These are phyloP conservation scores for Priocnemis perturbator DNA, from an alignment of 2,888 invertebrate species.

Conservation along the genomic window DNA sequence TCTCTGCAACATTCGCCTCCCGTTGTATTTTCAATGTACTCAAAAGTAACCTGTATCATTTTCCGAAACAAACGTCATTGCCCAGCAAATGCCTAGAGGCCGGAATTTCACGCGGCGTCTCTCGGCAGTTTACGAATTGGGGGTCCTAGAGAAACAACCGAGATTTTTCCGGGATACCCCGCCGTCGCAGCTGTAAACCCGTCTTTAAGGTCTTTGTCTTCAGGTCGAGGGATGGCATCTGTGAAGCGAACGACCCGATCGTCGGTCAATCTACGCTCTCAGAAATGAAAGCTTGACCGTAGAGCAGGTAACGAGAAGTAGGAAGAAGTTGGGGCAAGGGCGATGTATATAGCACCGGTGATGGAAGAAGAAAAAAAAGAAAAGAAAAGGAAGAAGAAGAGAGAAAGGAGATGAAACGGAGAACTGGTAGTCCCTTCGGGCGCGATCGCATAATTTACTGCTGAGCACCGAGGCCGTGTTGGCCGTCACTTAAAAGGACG, in stretches of 20 bases:
- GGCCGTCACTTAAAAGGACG: slow-evolving; percentile 36
- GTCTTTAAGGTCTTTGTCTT: slow-evolving; percentile 38
- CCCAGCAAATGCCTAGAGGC: no score
- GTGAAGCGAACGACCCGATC: slow-evolving; percentile 26
- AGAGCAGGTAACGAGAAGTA: slow-evolving; percentile 16
- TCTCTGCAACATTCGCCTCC: no score
- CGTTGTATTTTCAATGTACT: background rate
- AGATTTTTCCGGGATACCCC: slow-evolving; percentile 34
- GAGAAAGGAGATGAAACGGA: background rate
- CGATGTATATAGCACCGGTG: background rate
- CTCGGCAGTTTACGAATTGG: slow-evolving; percentile 29
- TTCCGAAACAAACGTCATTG: no score
- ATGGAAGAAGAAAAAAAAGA: background rate
- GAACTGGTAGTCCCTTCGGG: slow-evolving; percentile 26
- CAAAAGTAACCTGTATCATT: no score
- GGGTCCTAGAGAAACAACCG: slow-evolving; percentile 36
- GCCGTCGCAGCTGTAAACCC: slow-evolving; percentile 18
- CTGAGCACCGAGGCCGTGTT: slow-evolving; percentile 14
- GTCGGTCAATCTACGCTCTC: slow-evolving; percentile 3
- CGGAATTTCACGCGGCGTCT: slow-evolving; percentile 19
- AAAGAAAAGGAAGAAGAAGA: background rate
- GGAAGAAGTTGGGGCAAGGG: slow-evolving; percentile 8
- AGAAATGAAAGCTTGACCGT: slow-evolving; percentile 29
- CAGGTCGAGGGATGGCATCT: slow-evolving; percentile 33
- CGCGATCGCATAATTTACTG: slow-evolving; percentile 47